Conservation (phyloP, 2,113 vertebrate genomes). For the Rhadina sibilatrix region DNA sequence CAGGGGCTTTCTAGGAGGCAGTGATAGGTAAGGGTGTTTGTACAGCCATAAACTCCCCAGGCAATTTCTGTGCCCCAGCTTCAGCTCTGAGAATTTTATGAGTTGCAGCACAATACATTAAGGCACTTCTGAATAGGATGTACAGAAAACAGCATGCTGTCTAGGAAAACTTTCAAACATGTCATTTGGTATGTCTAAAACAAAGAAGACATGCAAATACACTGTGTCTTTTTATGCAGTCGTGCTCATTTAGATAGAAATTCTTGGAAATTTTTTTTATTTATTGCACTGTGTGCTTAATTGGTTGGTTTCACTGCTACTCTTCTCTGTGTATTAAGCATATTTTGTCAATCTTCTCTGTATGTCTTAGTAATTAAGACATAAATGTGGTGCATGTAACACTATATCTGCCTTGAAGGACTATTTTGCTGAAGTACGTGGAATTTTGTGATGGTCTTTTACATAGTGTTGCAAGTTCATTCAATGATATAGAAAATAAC, state of each 20-base stretch:
- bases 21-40: neutral
- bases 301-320: conserved; percentile 26
- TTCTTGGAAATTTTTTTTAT: neutral
- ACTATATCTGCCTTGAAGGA: neutral
- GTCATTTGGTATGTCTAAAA: neutral
- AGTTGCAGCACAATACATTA: neutral
- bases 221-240: neutral
- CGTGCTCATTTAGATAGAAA: neutral
- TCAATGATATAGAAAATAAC: neutral
- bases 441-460: neutral
- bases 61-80: neutral
- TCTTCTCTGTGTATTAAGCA: neutral
- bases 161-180: neutral
- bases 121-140: neutral
- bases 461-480: neutral
- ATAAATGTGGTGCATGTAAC: neutral
- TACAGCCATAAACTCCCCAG: neutral
- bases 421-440: neutral
- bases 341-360: neutral
- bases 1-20: neutral
- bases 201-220: neutral
- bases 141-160: neutral
- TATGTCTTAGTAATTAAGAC: neutral
- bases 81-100: neutral
- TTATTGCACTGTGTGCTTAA: conserved; percentile 26